Evolutionary conservation across 2,888 invertebrate species (phyloP), one percentile per base, ranked within the genome.

Genomic region (Caenorhabditis sp.): DNA sequence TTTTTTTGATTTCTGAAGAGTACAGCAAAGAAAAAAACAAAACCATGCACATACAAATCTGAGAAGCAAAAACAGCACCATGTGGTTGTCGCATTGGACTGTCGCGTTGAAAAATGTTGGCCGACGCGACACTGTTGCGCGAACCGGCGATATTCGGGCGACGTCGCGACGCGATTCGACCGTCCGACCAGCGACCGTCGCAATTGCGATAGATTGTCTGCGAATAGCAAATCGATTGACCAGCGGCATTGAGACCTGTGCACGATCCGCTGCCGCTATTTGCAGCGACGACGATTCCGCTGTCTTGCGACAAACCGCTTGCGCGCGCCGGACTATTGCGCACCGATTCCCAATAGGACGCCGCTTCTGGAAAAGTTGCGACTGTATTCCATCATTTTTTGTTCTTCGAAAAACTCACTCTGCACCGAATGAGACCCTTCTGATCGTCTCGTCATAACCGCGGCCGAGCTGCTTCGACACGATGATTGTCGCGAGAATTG

Each of bases 171-270:
- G 77, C 79, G 27, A 82, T 78, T 1, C 79, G 68, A 1, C 79
- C 77, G 59, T 85, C 85, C 58, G 82, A 82, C 83, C 84, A 85
- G 23, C 85, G 75, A 17, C 82, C 83, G 19, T 82, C 81, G 5
- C 62, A 64, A 61, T 83, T 82, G 21, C 85, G 80, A 68, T 84
- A 83, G 36, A 85, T 55, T 10, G 75, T 76, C 57, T 78, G 78
- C 14, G 69, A 66, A 59, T 59, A 69, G 54, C 51, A 50, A 5
- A 64, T 57, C 51, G 61, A 65, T 65, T 72, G 72, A 31, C 63
- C 71, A 23, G 37, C 37, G 50, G 50, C 57, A 50, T 68, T 68
- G 10, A 68, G 62, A 3, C 62, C 73, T 58, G 58, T 68, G 19
- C 58, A 62, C 24, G 68, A 68, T 21, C 62, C 68, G 4, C 65